phyloP scores from a whole-genome alignment of 2,113 vertebrate genomes.

The Progne subis region DNA sequence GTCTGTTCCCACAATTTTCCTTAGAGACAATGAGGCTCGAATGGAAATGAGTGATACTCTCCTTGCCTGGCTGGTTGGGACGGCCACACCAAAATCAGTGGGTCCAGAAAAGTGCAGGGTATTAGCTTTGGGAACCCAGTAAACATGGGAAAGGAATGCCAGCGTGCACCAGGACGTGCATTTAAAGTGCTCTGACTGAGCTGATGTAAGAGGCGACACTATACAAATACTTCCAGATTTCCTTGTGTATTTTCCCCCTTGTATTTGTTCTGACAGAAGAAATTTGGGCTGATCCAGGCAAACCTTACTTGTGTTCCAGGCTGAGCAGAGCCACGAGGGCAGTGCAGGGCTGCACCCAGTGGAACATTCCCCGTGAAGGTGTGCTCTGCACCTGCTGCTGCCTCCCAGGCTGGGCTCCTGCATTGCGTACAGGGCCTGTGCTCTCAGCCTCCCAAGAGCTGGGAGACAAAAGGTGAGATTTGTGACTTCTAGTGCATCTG shows the following conservation, averaged over 20 bases:
- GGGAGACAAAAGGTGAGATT: background rate
- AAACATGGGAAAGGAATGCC: background rate
- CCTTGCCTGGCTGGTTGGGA: background rate
- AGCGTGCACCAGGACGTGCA: background rate
- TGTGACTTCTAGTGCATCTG: background rate
- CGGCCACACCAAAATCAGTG: background rate
- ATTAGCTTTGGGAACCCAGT: background rate
- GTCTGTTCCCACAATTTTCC: background rate
- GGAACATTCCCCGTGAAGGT: background rate
- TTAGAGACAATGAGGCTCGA: background rate
- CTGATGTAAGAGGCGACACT: background rate
- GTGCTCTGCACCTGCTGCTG: background rate
- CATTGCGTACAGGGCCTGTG: fast-evolving
- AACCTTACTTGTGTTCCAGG: background rate
- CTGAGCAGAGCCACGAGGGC: background rate
- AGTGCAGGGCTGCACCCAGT: fast-evolving
- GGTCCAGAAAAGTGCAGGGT: background rate
- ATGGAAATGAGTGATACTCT: background rate
- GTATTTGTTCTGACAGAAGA: background rate
- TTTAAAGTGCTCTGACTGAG: background rate
- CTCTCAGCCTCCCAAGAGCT: background rate
- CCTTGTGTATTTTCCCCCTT: background rate
- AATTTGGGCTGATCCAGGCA: background rate
- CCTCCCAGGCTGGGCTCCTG: background rate
- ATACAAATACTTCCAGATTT: background rate